Percentiles rank a stretch among this genome's conserved stretches.
Evolutionary conservation across 2,113 vertebrate species (phyloP).

Genomic region (Pungitius pungitius): DNA sequence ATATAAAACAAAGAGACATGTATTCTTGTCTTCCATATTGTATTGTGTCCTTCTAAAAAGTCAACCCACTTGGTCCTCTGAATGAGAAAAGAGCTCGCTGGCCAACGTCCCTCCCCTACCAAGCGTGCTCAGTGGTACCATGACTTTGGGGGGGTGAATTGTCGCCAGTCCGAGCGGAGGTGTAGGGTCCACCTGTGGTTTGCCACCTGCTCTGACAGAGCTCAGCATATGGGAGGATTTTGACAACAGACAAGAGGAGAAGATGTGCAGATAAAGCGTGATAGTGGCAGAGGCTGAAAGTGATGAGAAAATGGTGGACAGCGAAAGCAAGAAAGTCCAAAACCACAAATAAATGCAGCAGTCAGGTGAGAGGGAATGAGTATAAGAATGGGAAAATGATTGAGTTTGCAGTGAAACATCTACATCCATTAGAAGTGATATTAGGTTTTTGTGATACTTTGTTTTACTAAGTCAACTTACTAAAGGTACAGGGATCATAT

Average conservation of each 20-base stretch:
- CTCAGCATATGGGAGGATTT: constrained; percentile 68
- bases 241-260: constrained; percentile 39
- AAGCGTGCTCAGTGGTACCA: constrained; percentile 25
- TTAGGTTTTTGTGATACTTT: too few relatives aligned
- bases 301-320: background rate
- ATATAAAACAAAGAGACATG: constrained; percentile 34
- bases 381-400: constrained; percentile 2
- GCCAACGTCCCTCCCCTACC: background rate
- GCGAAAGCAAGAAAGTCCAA: background rate
- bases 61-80: constrained; percentile 16
- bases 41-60: constrained; percentile 30
- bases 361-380: background rate
- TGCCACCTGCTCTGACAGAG: constrained; percentile 71
- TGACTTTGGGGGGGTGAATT: constrained; percentile 21
- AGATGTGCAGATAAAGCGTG: constrained; percentile 16
- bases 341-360: background rate
- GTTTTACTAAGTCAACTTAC: too few relatives aligned
- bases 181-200: constrained; percentile 59
- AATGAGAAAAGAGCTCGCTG: constrained; percentile 46
- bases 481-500: background rate
- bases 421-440: too few relatives aligned
- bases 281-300: constrained; percentile 7
- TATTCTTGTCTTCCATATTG: background rate
- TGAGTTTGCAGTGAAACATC: constrained; percentile 7
- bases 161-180: constrained; percentile 49